Percentiles rank a stretch among this genome's conserved stretches.
phyloP scores from a whole-genome alignment of 2,888 invertebrate genomes.

The Neelides folsomi region DNA sequence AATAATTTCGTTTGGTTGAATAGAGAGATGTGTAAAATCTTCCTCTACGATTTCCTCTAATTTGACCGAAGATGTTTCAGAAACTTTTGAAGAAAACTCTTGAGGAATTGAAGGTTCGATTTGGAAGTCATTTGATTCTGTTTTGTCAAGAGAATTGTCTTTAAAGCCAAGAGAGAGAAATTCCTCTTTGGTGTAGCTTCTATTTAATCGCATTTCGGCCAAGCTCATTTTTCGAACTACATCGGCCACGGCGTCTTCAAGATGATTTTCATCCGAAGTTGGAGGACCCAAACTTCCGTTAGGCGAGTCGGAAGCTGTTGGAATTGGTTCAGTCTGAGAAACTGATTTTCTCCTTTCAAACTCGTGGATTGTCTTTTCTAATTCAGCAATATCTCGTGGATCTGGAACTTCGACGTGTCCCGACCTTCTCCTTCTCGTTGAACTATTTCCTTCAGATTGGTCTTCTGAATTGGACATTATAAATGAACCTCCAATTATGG shows the following conservation, averaged over 20 bases:
- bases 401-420: constrained; percentile 24
- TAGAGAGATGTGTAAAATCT: background rate
- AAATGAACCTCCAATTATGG: background rate
- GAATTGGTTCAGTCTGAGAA: constrained; percentile 7
- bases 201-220: constrained; percentile 14
- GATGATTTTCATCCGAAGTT: constrained; percentile 11
- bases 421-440: constrained; percentile 14
- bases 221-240: constrained; percentile 18
- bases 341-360: constrained; percentile 18
- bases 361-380: constrained; percentile 17
- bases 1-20: too few species aligned
- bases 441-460: background rate
- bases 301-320: background rate
- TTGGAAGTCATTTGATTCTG: background rate
- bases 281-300: background rate
- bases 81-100: background rate
- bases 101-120: background rate
- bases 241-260: constrained; percentile 15
- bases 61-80: background rate
- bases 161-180: background rate
- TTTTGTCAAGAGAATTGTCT: background rate
- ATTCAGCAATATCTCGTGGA: background rate
- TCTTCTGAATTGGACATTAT: constrained; percentile 9
- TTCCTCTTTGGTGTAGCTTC: background rate
- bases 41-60: background rate